Evolutionary conservation across 1,140 invertebrate species (phyloP), one percentile per base, ranked within the genome.

Genomic region (Hylaeus anthracinus): DNA sequence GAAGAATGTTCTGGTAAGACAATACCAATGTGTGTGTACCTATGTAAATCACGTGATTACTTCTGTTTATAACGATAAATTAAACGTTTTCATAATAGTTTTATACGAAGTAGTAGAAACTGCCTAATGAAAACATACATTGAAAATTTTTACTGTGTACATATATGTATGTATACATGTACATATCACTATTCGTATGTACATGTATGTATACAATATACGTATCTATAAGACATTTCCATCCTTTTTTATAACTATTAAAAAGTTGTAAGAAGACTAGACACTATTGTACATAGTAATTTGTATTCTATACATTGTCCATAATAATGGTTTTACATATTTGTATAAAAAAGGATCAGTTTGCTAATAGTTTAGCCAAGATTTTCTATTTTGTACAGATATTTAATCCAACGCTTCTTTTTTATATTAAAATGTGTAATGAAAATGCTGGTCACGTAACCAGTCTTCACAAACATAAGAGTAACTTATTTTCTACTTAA

Each of bases 301-400:
- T 88, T 89, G 83, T 91, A 91, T 89, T 89, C 86, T 90, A 88
- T 89, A 90, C 79, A 72, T 91, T 91, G 90, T 92, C 88, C 74
- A 90, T 90, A 91, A 89, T 88, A 86, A 88, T 84, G 77, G 79
- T 88, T 92, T 90, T 90, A 91, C 88, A 91, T 89, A 88, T 91
- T 89, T 92, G 89, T 91, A 88, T 89, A 82, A 86, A 89, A 79
- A 79, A 87, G 69, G 55, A 89, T 86, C 64, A 83, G 81, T 83
- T 82, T 81, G 63, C 83, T 84, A 79, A 72, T 79, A 84, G 79
- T 88, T 84, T 82, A 81, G 72, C 75, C 78, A 79, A 82, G 66
- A 86, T 87, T 89, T 85, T 83, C 81, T 70, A 79, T 84, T 84
- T 88, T 89, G 75, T 90, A 90, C 66, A 89, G 77, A 86, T 84